Percentiles rank a stretch among this genome's conserved stretches.
These are phyloP conservation scores for Lypha dubia DNA, from an alignment of 2,888 invertebrate species.

Conservation along the genomic window DNA sequence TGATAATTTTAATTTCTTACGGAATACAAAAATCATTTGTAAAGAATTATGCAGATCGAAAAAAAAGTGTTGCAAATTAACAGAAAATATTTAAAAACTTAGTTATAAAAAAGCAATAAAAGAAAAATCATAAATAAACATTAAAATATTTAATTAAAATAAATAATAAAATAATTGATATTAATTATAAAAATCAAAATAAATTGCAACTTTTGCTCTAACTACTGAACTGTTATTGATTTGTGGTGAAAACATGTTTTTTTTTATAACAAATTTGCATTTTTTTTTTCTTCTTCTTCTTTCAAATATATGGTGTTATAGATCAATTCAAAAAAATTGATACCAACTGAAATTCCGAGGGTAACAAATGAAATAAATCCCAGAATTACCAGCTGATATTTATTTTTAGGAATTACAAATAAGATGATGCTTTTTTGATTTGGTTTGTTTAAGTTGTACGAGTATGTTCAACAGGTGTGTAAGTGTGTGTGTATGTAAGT, in stretches of 20 bases:
- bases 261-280: slow-evolving; percentile 42
- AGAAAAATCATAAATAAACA: slow-evolving; percentile 22
- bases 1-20: too few species aligned
- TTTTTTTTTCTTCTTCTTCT: too few species aligned
- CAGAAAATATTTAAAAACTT: not conserved
- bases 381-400: slow-evolving; percentile 99
- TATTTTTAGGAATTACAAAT: slow-evolving; percentile 84
- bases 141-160: slow-evolving; percentile 21
- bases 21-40: too few species aligned
- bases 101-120: slow-evolving; percentile 1
- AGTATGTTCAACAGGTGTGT: not conserved
- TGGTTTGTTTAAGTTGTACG: slow-evolving; percentile 1
- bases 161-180: slow-evolving; percentile 30
- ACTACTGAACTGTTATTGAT: slow-evolving; percentile 36
- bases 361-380: slow-evolving; percentile 85
- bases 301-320: slow-evolving; percentile 74
- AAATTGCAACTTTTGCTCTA: slow-evolving; percentile 64
- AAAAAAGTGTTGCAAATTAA: too few species aligned
- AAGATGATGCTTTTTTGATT: slow-evolving; percentile 50
- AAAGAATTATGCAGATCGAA: too few species aligned
- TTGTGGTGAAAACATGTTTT: slow-evolving; percentile 47
- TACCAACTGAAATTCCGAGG: slow-evolving; percentile 96
- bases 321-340: slow-evolving; percentile 84
- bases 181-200: slow-evolving; percentile 53
- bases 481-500: slow-evolving; percentile 12